These are phyloP conservation scores for Drosophila demipolita DNA, from an alignment of 2,888 invertebrate genomes.

Conservation along the genomic window DNA sequence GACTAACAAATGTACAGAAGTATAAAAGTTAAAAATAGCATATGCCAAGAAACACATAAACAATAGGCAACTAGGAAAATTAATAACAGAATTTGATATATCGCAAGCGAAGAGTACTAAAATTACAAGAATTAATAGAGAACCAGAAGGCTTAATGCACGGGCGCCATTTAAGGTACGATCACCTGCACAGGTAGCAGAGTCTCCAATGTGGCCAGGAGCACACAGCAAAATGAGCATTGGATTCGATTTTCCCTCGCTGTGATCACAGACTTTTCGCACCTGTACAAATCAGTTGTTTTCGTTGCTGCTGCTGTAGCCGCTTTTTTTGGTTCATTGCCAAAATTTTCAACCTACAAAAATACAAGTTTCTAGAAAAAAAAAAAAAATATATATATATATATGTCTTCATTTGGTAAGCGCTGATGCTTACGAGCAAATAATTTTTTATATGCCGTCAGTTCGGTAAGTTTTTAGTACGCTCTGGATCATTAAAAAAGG, in stretches of 20 bases:
- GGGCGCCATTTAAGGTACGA: constrained; percentile 24
- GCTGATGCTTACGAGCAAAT: constrained; percentile 53
- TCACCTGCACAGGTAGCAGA: constrained; percentile 15
- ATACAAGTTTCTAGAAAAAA: constrained; percentile 17
- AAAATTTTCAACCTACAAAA: constrained; percentile 56
- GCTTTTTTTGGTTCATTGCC: constrained; percentile 75
- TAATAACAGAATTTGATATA: constrained; percentile 8
- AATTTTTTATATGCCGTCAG: constrained; percentile 56
- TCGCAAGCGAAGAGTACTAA: neutral
- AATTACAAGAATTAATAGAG: constrained; percentile 21
- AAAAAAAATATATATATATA: neutral
- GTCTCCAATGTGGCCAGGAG: neutral
- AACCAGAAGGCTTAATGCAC: neutral
- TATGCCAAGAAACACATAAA: constrained; percentile 3
- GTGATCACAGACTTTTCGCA: constrained; percentile 80
- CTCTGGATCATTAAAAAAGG: neutral
- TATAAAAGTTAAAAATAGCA: neutral
- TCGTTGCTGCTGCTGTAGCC: constrained; percentile 31
- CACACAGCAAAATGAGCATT: neutral
- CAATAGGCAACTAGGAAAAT: constrained; percentile 13
- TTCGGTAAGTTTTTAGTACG: constrained; percentile 9
- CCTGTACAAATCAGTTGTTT: constrained; percentile 68
- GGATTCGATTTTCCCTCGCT: constrained; percentile 32
- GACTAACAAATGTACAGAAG: neutral
- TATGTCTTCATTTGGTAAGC: constrained; percentile 42